phyloP scores from a whole-genome alignment of 1,140 invertebrate genomes.

The Geopemphigus sp. region DNA sequence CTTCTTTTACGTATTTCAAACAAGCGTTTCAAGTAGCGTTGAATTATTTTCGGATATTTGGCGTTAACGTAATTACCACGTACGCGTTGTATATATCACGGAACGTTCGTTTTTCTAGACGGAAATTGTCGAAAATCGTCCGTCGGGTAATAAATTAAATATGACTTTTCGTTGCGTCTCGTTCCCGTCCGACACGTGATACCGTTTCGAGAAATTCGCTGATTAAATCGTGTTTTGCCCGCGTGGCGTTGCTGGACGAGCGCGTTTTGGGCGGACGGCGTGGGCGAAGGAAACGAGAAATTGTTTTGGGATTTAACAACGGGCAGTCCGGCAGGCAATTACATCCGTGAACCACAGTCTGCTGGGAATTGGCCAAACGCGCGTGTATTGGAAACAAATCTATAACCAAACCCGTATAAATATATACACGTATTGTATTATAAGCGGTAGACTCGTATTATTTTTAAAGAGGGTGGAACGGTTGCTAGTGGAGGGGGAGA shows the following conservation, averaged over 20 bases:
- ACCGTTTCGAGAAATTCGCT: slow-evolving; percentile 1
- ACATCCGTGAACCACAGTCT: slow-evolving; percentile 20
- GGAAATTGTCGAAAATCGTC: neutral
- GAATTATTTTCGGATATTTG: too few relatives aligned
- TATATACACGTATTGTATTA: neutral
- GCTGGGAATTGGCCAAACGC: slow-evolving; percentile 39
- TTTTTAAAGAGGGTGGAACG: too few relatives aligned
- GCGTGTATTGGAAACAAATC: slow-evolving; percentile 32
- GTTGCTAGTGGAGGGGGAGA: too few relatives aligned
- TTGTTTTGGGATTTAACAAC: slow-evolving; percentile 48
- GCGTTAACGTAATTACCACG: too few relatives aligned
- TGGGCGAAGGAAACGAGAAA: slow-evolving; percentile 19
- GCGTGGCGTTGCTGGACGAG: too few relatives aligned
- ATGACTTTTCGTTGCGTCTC: too few relatives aligned
- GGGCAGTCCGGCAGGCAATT: slow-evolving; percentile 28
- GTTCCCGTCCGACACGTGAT: too few relatives aligned
- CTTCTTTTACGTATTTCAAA: too few relatives aligned
- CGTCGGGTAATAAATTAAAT: neutral
- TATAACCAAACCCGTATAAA: neutral
- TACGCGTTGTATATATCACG: too few relatives aligned
- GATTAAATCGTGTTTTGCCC: slow-evolving; percentile 38
- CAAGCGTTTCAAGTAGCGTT: too few relatives aligned
- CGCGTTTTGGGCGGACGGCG: neutral
- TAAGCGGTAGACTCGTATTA: neutral
- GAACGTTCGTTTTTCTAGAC: neutral